A percentile compares a stretch with the other conserved stretches of the same genome.
These are phyloP conservation scores for Dolichallabes microphthalmus DNA, from an alignment of 2,113 vertebrate species.

Conservation along the genomic window DNA sequence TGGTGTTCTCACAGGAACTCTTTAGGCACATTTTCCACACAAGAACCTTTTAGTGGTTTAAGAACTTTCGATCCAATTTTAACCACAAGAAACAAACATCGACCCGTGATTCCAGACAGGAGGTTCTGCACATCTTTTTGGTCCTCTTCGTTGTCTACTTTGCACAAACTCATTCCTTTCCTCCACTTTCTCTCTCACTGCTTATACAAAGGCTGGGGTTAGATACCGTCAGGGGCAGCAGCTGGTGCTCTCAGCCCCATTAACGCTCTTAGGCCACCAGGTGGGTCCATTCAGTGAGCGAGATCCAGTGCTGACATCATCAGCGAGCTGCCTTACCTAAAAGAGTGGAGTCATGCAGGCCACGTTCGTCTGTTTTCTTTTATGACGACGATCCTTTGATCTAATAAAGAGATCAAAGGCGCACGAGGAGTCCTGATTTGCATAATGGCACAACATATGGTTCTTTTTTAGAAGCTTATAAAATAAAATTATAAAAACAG, in stretches of 20 bases:
- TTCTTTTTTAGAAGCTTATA: too few species aligned
- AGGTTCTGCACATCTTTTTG: background rate
- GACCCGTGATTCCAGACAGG: background rate
- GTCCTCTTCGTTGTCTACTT: background rate
- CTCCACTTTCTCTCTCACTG: background rate
- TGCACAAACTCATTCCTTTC: background rate
- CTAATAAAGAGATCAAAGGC: background rate
- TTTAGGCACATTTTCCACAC: background rate
- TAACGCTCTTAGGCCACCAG: background rate
- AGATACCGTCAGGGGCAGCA: background rate
- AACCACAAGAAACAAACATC: background rate
- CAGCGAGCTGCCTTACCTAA: background rate
- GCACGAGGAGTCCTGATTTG: background rate
- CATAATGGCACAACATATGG: background rate
- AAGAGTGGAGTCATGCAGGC: background rate
- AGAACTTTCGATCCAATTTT: background rate
- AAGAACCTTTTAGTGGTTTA: background rate
- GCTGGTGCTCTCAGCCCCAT: background rate
- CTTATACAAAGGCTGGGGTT: background rate
- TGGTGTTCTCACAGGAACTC: background rate
- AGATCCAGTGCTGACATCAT: background rate
- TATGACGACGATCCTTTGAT: background rate
- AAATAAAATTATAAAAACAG: too few species aligned
- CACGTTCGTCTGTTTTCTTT: background rate
- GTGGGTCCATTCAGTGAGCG: background rate